Percentiles rank a stretch among this genome's conserved stretches.
These are phyloP conservation scores for Aegotheles bennettii DNA, from an alignment of 2,113 vertebrate species.

Conservation along the genomic window DNA sequence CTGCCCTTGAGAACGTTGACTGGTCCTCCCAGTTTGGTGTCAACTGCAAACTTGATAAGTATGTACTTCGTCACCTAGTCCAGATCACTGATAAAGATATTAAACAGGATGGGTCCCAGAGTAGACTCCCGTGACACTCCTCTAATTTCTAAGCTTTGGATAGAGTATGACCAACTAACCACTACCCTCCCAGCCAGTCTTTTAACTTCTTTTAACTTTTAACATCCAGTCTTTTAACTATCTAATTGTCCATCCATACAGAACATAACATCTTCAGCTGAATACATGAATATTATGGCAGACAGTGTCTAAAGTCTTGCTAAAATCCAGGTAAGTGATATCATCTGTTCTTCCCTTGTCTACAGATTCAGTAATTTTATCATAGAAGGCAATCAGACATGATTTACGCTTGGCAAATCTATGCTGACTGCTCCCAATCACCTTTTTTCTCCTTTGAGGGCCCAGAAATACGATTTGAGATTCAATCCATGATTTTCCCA, in stretches of 20 bases:
- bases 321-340: not conserved
- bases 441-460: not conserved
- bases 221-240: not conserved
- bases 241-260: not conserved
- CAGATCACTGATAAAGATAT: not conserved
- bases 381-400: not conserved
- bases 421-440: not conserved
- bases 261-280: not conserved
- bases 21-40: not conserved
- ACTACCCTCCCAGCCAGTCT: not conserved
- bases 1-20: not conserved
- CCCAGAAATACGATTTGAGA: not conserved
- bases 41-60: not conserved
- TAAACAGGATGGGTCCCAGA: not conserved
- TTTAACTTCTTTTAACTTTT: too few relatives aligned
- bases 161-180: not conserved
- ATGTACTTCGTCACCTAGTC: not conserved
- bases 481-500: fast-evolving
- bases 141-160: not conserved
- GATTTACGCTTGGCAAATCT: not conserved
- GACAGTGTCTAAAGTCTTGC: not conserved
- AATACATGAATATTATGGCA: not conserved
- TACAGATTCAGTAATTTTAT: not conserved
- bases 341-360: not conserved
- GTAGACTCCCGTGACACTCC: not conserved